Conservation (phyloP, 2,797 vertebrate species). For the Coregonus sp. region DNA sequence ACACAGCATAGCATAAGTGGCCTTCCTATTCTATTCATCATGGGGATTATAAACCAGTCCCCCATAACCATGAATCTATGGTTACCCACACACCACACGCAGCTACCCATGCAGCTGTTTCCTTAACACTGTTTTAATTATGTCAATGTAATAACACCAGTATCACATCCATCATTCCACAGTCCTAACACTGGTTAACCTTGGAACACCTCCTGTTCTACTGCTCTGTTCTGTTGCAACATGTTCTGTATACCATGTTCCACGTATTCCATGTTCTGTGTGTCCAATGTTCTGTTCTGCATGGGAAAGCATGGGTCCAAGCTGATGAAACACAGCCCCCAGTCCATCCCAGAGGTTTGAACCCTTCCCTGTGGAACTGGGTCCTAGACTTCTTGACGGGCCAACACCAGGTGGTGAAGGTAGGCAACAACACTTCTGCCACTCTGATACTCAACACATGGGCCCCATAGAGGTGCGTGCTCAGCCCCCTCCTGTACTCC, state of each 20-base stretch:
- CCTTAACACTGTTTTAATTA: conserved; percentile 17
- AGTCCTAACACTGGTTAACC: neutral
- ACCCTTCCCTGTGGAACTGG: too few species aligned
- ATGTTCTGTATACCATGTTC: neutral
- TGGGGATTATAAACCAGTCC: neutral
- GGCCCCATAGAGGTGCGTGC: too few species aligned
- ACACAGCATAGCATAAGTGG: neutral
- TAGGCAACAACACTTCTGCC: too few species aligned
- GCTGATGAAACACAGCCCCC: conserved; percentile 32
- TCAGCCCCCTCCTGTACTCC: too few species aligned
- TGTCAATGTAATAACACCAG: neutral
- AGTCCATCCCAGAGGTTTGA: conserved; percentile 15
- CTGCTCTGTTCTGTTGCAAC: neutral
- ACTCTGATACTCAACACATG: too few species aligned
- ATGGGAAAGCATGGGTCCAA: conserved; percentile 17
- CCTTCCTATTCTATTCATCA: neutral
- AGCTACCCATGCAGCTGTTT: neutral
- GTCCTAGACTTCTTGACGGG: too few species aligned
- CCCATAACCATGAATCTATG: neutral
- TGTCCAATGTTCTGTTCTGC: conserved; percentile 18
- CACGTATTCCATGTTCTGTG: neutral
- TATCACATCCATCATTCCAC: neutral
- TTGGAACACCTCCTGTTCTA: neutral
- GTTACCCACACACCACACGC: neutral
- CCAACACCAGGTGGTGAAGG: too few species aligned